These are phyloP conservation scores for Oscarella lobularis DNA, from an alignment of 37 sponge, comb jelly and placozoan genomes.

Conservation along the genomic window DNA sequence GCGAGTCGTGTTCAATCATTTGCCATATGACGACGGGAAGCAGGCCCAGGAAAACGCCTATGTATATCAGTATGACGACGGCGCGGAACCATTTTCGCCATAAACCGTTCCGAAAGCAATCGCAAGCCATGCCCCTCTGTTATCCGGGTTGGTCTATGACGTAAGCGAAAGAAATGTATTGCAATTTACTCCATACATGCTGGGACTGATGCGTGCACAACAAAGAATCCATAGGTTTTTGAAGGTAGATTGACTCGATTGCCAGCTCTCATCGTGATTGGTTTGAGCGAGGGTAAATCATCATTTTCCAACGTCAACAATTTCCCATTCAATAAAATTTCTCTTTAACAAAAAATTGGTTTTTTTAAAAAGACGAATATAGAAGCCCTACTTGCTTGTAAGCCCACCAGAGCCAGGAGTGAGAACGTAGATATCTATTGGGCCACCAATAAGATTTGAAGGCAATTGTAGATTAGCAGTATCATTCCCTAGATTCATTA, in stretches of 20 bases:
- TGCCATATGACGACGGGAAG: slow-evolving; percentile 54
- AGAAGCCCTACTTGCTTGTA: not conserved
- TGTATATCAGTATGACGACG: slow-evolving; percentile 13
- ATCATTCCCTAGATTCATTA: not conserved
- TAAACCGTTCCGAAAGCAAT: too few relatives aligned
- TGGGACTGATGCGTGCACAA: not conserved
- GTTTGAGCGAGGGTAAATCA: not conserved
- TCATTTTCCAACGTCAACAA: not conserved
- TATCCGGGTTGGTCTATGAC: too few relatives aligned
- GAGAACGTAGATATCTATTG: not conserved
- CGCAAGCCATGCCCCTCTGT: too few relatives aligned
- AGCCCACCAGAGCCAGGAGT: not conserved
- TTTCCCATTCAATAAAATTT: not conserved
- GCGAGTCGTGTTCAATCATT: slow-evolving; percentile 12
- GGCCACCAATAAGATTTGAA: not conserved
- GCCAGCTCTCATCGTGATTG: not conserved
- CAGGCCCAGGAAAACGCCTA: slow-evolving; percentile 22
- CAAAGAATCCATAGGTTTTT: not conserved
- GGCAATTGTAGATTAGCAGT: not conserved
- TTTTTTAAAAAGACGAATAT: not conserved
- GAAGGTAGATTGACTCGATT: not conserved
- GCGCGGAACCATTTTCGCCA: too few relatives aligned
- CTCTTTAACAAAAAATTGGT: not conserved
- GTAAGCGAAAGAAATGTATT: too few relatives aligned
- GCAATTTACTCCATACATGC: not conserved